Evolutionary conservation across 2,113 vertebrate species (phyloP).

Genomic region (Acanthochromis polyacanthus): DNA sequence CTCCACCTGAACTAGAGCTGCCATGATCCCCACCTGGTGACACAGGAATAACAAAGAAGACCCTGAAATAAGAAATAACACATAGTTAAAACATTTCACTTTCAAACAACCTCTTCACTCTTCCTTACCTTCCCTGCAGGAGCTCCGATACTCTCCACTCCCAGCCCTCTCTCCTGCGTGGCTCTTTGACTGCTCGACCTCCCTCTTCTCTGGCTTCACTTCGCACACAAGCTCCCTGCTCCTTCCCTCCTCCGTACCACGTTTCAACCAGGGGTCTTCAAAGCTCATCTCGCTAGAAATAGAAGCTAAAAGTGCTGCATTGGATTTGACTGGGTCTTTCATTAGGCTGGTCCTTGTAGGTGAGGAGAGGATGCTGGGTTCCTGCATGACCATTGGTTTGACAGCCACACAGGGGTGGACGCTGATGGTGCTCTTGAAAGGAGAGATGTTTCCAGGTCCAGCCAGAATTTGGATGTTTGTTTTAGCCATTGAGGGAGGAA

Average conservation of each 20-base stretch:
- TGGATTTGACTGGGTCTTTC: slow-evolving; percentile 76
- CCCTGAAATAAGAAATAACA: background rate
- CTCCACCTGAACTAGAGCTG: slow-evolving; percentile 84
- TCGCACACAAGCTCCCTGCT: slow-evolving; percentile 57
- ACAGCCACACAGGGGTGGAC: slow-evolving; percentile 90
- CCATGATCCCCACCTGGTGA: slow-evolving; percentile 76
- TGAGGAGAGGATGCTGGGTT: slow-evolving; percentile 57
- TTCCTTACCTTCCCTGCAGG: slow-evolving; percentile 42
- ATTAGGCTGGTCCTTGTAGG: slow-evolving; percentile 62
- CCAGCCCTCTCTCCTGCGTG: slow-evolving; percentile 31
- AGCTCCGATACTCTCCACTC: slow-evolving; percentile 23
- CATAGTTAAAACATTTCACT: background rate
- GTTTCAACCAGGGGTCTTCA: slow-evolving; percentile 96
- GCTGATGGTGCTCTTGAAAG: slow-evolving; percentile 89
- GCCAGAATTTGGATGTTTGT: slow-evolving; percentile 87
- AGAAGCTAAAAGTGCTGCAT: slow-evolving; percentile 66
- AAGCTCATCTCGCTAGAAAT: slow-evolving; percentile 87
- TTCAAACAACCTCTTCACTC: background rate
- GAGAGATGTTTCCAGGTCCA: slow-evolving; percentile 84
- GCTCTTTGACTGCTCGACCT: slow-evolving; percentile 57
- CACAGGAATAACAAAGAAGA: background rate
- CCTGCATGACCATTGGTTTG: slow-evolving; percentile 86
- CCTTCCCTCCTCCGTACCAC: slow-evolving; percentile 82
- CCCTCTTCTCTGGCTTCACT: slow-evolving; percentile 78
- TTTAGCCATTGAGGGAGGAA: slow-evolving; percentile 89